Conservation (phyloP, 2,888 invertebrate species). For the Ornithoptera priamus region DNA sequence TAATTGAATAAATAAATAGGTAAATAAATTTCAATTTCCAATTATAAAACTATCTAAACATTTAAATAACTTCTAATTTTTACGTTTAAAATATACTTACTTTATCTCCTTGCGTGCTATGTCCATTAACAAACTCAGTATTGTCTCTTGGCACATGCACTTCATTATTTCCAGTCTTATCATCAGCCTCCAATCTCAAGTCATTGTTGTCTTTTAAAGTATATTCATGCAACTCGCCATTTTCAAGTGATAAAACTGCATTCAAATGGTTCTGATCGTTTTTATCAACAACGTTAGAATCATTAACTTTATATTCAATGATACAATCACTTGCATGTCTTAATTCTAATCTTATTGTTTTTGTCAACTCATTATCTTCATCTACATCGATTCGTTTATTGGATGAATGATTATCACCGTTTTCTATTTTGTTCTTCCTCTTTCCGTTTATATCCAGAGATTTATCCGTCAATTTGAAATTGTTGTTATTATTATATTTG, state of each 20-base stretch:
- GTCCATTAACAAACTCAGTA: constrained; percentile 46
- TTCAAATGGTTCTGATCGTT: constrained; percentile 34
- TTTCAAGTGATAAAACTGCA: constrained; percentile 38
- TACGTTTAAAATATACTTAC: constrained; percentile 42
- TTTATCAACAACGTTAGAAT: constrained; percentile 19
- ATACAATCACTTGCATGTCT: constrained; percentile 45
- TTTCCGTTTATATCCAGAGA: constrained; percentile 46
- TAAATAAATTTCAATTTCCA: no score
- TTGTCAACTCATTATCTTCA: constrained; percentile 58
- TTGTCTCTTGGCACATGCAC: constrained; percentile 42
- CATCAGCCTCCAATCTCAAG: constrained; percentile 39
- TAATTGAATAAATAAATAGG: no score
- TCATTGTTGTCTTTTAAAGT: constrained; percentile 45
- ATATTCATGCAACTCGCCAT: constrained; percentile 45
- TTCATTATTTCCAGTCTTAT: constrained; percentile 37
- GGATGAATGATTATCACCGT: constrained; percentile 1
- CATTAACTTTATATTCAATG: constrained; percentile 30
- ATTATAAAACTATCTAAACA: background rate
- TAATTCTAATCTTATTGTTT: constrained; percentile 59
- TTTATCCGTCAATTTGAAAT: constrained; percentile 43
- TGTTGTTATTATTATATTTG: constrained; percentile 51
- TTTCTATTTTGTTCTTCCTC: constrained; percentile 48
- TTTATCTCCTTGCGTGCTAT: constrained; percentile 46
- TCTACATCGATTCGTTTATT: constrained; percentile 61
- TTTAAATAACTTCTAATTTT: background rate